Base-by-base conservation (phyloP, 2,888 invertebrate genomes). In the Scrobipalpa costella region DNA sequence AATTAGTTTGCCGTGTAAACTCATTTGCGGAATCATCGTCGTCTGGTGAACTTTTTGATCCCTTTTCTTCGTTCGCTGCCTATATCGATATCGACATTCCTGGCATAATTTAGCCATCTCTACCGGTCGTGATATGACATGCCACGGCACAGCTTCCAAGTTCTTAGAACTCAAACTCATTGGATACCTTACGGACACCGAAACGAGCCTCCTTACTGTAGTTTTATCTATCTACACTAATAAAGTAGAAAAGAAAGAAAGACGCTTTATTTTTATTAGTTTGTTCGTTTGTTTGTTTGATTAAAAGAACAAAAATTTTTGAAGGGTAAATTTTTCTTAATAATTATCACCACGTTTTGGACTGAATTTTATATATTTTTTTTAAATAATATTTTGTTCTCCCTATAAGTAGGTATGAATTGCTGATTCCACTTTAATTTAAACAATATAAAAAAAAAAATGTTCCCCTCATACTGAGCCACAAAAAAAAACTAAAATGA, bases 81-180 rank as follows among this genome's bases (percentile, higher is more conserved):
- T 55, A 49, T 62, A 69, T 67, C 64, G 69, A 67, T 65, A 78
- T 81, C 50, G 67, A 67, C 69, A 78, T 71, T 68, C 73, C 65
- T 65, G 19, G 62, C 67, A 73, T 75, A 70, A 47, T 67, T 44
- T 57, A 69, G 63, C n/a, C 89, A 74, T 68, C 88, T 72, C 86
- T 90, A 86, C 67, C 72, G 71, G 78, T 82, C 86, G 86, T 88
- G 90, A 89, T 90, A 90, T 90, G 90, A 90, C 90, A 86, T 85
- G 86, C 34, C 55, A 34, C 7, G n/a, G 33, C n/a, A 34, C 55
- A 34, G 55, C 55, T 55, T 34, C 55, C 55, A 55, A 55, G 55
- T 55, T 55, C 55, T 34, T 33, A 88, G 90, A 90, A 91, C 81
- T 85, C 83, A 81, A 85, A 86, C 85, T 81, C 86, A 83, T 83